phyloP scores from a whole-genome alignment of 2,797 vertebrate genomes.

The Gadopsis marmoratus region DNA sequence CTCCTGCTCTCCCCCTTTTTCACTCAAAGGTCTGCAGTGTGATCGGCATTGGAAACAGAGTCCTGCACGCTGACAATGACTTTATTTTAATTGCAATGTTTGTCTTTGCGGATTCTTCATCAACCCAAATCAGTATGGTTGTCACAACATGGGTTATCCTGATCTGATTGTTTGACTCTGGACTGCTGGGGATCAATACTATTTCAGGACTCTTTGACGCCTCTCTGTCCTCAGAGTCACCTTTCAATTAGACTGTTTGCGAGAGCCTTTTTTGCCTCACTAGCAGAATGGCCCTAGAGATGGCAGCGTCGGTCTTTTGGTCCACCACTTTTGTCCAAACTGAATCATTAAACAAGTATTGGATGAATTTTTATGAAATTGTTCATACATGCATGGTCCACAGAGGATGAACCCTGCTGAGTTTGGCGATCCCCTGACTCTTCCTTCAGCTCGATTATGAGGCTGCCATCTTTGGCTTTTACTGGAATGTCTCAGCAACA shows the following conservation, averaged over 20 bases:
- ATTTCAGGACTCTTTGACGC: neutral
- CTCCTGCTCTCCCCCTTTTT: neutral
- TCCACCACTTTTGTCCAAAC: neutral
- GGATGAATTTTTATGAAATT: neutral
- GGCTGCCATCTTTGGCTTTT: neutral
- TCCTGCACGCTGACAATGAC: neutral
- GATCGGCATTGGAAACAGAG: neutral
- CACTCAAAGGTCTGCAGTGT: neutral
- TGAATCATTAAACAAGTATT: neutral
- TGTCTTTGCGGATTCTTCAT: neutral
- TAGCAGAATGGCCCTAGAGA: neutral
- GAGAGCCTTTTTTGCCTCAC: neutral
- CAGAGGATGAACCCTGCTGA: neutral
- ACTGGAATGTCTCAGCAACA: neutral
- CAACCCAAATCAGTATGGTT: neutral
- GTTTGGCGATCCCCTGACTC: neutral
- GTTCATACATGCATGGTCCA: neutral
- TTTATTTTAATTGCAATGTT: neutral
- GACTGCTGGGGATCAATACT: neutral
- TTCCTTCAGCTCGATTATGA: neutral
- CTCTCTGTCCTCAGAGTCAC: neutral
- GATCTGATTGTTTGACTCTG: slow-evolving; percentile 2
- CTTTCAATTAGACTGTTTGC: neutral
- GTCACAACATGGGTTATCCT: neutral
- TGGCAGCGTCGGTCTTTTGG: neutral